These are phyloP conservation scores for Erannis defoliaria DNA, from an alignment of 2,888 invertebrate genomes.

Conservation along the genomic window DNA sequence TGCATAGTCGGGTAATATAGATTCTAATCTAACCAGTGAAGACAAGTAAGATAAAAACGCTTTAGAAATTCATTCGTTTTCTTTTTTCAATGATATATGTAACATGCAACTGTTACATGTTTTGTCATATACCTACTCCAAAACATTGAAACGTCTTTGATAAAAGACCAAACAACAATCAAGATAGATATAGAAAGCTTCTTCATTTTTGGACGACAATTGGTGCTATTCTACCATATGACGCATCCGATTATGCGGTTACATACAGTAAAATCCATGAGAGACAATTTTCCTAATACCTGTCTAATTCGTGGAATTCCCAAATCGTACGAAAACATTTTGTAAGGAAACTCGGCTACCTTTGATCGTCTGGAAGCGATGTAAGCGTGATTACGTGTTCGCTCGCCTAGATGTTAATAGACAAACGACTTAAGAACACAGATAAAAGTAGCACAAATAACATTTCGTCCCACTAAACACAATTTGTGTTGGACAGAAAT, in stretches of 20 bases:
- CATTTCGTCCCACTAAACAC: conserved; percentile 37
- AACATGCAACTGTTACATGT: too few relatives aligned
- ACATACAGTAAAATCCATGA: neutral
- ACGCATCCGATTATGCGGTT: conserved; percentile 5
- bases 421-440: conserved; percentile 25
- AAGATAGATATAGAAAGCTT: conserved; percentile 1
- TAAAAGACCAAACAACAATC: neutral
- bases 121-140: neutral
- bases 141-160: neutral
- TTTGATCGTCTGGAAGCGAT: conserved; percentile 16
- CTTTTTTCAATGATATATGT: too few relatives aligned
- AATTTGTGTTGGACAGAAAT: conserved; percentile 44
- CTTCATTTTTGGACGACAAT: conserved; percentile 6
- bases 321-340: conserved; percentile 14
- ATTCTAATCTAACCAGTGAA: too few relatives aligned
- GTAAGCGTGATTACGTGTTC: conserved; percentile 10
- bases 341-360: conserved; percentile 8
- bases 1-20: too few relatives aligned
- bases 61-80: too few relatives aligned
- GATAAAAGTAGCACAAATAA: conserved; percentile 31
- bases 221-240: neutral
- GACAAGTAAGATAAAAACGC: too few relatives aligned
- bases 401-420: conserved; percentile 18
- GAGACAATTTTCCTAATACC: conserved; percentile 14
- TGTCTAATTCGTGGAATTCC: conserved; percentile 9